Evolutionary conservation across 2,797 vertebrate species (phyloP), one percentile per base, ranked within the genome.

Genomic region (Trachops cirrhosus): DNA sequence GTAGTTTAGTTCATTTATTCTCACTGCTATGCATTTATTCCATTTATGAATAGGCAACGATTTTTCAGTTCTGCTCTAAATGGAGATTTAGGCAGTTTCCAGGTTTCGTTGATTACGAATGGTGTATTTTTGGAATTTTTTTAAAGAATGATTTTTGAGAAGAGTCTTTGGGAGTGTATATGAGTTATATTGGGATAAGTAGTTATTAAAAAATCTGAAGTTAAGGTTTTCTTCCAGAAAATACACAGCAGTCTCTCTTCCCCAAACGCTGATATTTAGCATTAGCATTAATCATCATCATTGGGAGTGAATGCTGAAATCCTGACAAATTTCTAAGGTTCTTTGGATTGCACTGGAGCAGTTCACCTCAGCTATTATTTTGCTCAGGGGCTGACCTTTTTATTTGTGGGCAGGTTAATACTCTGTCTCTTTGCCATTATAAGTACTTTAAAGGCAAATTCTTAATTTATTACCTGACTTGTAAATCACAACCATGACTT

Each of bases 91-190:
- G 77, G 44, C 92, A 46, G 39, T 88, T 97, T 90, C n/a, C 34
- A 92, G 64, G 10, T 86, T 89, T 95, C 85, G 67, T 86, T 92
- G n/a, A 64, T 89, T 85, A 74, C 22, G 18, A 93, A 50, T 37
- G 70, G 44, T 57, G 12, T 3, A 9, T 80, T 3, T 67, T 89
- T 59, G 73, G 41, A 41, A 74, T 78, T 79, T 83, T 89, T 79
- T 75, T 87, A 80, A 44, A 83, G 39, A 96, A 75, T 90, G n/a
- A 9, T 46, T 86, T 86, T 96, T 77, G 75, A 94, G 39, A 87
- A 39, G 26, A 89, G 34, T 67, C 24, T 89, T 92, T 83, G 37
- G 52, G 39, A 91, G 83, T 62, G 19, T 86, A 22, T 86, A 9
- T 85, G 57, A 85, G 32, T 89, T 93, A 78, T 46, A 18, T 67